Evolutionary conservation across 2,113 vertebrate genomes (phyloP).

Genomic region (Vanacampus margaritifer): DNA sequence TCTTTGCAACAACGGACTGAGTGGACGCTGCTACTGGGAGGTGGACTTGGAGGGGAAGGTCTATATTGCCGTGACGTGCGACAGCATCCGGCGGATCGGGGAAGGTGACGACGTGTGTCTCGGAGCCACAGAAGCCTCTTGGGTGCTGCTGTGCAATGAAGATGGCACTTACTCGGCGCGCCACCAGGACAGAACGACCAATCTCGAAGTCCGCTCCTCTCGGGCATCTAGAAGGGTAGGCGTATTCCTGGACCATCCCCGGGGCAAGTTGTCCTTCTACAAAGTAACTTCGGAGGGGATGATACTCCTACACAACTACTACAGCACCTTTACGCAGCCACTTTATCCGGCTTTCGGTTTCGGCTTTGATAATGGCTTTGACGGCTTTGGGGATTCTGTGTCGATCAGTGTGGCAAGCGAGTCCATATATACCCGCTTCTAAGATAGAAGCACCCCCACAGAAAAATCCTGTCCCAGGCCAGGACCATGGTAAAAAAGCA

Average conservation of each 20-base stretch:
- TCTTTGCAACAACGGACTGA: neutral
- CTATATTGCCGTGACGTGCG: neutral
- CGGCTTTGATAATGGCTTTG: neutral
- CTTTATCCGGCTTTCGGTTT: slow-evolving; percentile 3
- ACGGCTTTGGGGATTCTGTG: neutral
- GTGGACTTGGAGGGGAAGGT: slow-evolving; percentile 1
- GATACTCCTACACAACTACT: neutral
- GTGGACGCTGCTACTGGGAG: slow-evolving; percentile 4
- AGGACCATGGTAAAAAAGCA: too few species aligned
- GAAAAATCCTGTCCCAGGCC: too few species aligned
- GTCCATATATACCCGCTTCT: too few species aligned
- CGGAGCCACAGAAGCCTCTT: neutral
- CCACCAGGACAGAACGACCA: neutral
- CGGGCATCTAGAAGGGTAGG: too few species aligned
- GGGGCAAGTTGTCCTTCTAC: too few species aligned
- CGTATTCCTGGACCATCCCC: too few species aligned
- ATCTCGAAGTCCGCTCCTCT: neutral
- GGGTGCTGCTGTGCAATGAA: neutral
- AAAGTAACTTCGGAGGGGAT: neutral
- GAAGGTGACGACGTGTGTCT: neutral
- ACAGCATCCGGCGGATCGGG: neutral
- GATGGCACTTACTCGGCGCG: neutral
- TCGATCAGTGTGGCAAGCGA: too few species aligned
- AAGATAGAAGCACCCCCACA: too few species aligned
- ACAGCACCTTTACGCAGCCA: neutral